phyloP scores from a whole-genome alignment of 2,888 invertebrate species.

The Melinaea menophilus region DNA sequence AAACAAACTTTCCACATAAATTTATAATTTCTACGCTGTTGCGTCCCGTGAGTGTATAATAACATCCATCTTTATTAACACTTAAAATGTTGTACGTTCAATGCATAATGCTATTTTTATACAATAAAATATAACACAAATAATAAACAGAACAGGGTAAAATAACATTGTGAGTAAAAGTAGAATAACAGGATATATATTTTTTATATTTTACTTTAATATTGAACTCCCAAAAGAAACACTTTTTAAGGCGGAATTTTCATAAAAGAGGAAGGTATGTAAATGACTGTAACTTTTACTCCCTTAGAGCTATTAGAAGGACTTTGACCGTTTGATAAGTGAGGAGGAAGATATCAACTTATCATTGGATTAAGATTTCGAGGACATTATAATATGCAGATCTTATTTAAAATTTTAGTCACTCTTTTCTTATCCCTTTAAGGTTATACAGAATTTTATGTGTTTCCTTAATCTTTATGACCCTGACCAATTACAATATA shows the following conservation, averaged over 20 bases:
- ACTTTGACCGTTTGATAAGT: constrained; percentile 70
- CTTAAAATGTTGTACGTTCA: constrained; percentile 5
- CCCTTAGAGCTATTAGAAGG: constrained; percentile 58
- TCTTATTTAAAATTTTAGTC: constrained; percentile 16
- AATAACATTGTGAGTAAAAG: too few species aligned
- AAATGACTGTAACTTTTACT: constrained; percentile 70
- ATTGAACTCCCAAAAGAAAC: constrained; percentile 37
- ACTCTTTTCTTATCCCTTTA: background rate
- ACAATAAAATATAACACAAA: background rate
- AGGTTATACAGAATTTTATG: background rate
- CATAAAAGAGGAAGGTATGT: constrained; percentile 62
- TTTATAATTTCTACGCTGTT: constrained; percentile 35
- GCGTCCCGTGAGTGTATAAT: constrained; percentile 33
- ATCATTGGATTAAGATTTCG: constrained; percentile 44
- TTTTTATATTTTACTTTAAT: background rate
- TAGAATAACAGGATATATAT: background rate
- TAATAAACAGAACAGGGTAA: background rate
- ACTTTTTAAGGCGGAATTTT: constrained; percentile 45
- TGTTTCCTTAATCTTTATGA: background rate
- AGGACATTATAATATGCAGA: constrained; percentile 32
- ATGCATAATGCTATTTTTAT: background rate
- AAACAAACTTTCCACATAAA: constrained; percentile 37
- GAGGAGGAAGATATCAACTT: constrained; percentile 41
- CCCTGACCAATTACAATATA: background rate
- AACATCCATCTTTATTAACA: constrained; percentile 30